Evolutionary conservation across 2,888 invertebrate species (phyloP).

Genomic region (Drosophila yooni): DNA sequence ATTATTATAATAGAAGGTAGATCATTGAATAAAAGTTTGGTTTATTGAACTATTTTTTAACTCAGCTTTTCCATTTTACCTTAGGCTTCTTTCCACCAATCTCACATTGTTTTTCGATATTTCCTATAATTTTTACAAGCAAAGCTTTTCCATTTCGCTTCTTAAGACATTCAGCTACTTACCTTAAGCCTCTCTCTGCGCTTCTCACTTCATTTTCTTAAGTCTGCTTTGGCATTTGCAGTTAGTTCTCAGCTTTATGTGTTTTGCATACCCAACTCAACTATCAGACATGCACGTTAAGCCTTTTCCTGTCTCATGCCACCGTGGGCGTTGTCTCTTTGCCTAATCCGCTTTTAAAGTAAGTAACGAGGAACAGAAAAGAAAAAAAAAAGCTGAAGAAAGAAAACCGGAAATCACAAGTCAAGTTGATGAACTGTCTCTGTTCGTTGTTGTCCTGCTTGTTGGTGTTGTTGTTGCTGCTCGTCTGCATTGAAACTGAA

Average conservation of each 20-base stretch:
- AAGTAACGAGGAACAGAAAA: conserved; percentile 55
- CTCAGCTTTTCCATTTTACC: not conserved
- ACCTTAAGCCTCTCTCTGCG: not conserved
- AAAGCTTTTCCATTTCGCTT: not conserved
- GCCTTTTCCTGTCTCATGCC: conserved; percentile 59
- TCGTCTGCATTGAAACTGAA: conserved; percentile 63
- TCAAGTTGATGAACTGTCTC: conserved; percentile 77
- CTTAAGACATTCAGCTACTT: not conserved
- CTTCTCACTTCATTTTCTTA: conserved; percentile 15
- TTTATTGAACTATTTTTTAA: not conserved
- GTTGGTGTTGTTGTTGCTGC: conserved; percentile 24
- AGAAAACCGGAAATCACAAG: conserved; percentile 77
- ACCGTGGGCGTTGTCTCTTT: conserved; percentile 74
- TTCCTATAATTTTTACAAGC: not conserved
- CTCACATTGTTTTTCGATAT: not conserved
- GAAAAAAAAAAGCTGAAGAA: conserved; percentile 21
- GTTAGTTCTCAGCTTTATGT: conserved; percentile 12
- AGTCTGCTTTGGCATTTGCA: not conserved
- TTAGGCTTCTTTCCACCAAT: not conserved
- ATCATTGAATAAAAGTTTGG: conserved; percentile 19
- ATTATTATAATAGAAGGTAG: not conserved
- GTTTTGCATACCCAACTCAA: conserved; percentile 62
- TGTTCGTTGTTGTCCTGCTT: conserved; percentile 38
- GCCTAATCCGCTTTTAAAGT: conserved; percentile 77
- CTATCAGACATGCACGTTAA: conserved; percentile 73